These are phyloP conservation scores for Rutilus rutilus DNA, from an alignment of 2,113 vertebrate genomes.

Conservation along the genomic window DNA sequence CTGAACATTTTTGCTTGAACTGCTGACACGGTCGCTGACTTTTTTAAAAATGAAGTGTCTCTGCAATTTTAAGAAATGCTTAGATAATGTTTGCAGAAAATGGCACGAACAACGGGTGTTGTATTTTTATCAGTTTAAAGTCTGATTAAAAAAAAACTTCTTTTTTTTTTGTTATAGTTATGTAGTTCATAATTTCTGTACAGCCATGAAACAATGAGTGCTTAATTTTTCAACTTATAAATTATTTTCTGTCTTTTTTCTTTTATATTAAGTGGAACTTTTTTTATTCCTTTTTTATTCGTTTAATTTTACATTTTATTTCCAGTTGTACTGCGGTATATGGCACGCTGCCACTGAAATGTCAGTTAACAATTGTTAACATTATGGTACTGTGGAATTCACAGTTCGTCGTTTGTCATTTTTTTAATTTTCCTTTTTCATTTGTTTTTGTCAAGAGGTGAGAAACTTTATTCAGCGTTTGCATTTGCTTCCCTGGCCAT, in stretches of 20 bases:
- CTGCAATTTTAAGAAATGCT: neutral
- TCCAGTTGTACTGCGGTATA: constrained; percentile 54
- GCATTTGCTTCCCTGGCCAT: neutral
- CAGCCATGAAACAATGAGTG: neutral
- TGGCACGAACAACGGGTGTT: neutral
- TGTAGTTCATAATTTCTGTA: no score
- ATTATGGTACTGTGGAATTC: neutral
- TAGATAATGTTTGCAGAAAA: neutral
- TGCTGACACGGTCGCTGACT: neutral
- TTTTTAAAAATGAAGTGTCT: neutral
- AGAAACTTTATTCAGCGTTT: neutral
- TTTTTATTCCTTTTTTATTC: no score
- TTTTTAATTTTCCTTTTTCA: no score
- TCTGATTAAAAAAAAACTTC: no score
- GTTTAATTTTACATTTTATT: no score
- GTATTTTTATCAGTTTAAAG: neutral
- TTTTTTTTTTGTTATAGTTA: neutral
- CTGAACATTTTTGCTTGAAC: neutral
- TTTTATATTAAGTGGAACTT: no score
- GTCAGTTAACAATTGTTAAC: neutral
- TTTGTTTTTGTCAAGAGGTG: neutral
- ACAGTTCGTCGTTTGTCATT: neutral
- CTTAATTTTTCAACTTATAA: no score
- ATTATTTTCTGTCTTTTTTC: no score
- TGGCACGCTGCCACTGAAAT: neutral